Evolutionary conservation across 2,888 invertebrate species (phyloP), one percentile per base, ranked within the genome.

Genomic region (Galeopsomyia nigrocyanea): DNA sequence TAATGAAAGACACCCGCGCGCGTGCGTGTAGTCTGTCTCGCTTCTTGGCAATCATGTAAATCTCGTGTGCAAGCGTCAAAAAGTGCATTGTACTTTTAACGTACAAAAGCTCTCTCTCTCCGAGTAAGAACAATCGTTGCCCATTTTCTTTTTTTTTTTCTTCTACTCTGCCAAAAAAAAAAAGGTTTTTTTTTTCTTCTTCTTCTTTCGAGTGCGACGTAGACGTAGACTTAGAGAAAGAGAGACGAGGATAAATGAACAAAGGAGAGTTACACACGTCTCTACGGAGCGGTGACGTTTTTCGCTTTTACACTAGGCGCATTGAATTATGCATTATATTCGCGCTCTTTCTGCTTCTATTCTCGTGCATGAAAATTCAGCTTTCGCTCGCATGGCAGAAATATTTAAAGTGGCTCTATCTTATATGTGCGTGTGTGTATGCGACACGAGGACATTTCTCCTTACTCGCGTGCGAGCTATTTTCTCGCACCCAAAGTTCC

Each of bases 271-370:
- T 68, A 69, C 71, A 72, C 65, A 68, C 61, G 57, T 68, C 68
- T 49, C 65, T 26, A 2, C 5, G 26, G 5, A 46, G 17, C 26
- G 46, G 57, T 68, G 71, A 71, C 65, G 68, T 71, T 68, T 69
- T 51, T 39, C 39, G 39, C 39, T 39, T 39, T 39, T 39, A 39
- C 39, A 39, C 39, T 39, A 39, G 39, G 60, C 72, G 67, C 69
- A 73, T 73, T 75, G 75, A 75, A 75, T 75, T 73, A 75, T 75
- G 75, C 75, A 75, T 71, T 69, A 39, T 39, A 60, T 68, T 68
- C 39, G 39, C 39, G 7, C 39, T 39, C 39, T 7, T 9, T 31
- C 3, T 31, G 31, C 31, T n/a, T 3, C 31, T 39, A 10, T 7
- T 39, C 5, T 13, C 51, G 57, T 55, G 13, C 70, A 69, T 68